Evolutionary conservation across 2,888 invertebrate species (phyloP).

Genomic region (Diploptera punctata): DNA sequence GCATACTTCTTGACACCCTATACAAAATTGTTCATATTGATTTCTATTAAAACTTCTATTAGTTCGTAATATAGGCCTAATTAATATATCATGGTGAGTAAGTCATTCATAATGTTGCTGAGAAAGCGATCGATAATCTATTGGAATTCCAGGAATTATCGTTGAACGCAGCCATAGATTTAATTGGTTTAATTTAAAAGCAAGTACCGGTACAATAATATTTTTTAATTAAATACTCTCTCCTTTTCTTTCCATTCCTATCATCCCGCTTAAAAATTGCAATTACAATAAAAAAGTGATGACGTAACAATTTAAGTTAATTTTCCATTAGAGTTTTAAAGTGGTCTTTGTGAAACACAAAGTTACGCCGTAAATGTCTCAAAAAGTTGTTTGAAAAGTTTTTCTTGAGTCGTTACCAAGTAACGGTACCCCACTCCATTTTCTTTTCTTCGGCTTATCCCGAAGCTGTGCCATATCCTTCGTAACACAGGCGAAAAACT

Average conservation of each 20-base stretch:
- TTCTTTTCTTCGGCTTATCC: neutral
- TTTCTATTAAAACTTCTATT: no score
- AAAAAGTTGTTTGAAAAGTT: slow-evolving; percentile 22
- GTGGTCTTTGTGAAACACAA: slow-evolving; percentile 27
- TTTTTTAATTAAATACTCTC: slow-evolving; percentile 18
- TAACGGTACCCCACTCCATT: neutral
- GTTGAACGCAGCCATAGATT: neutral
- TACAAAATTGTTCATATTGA: no score
- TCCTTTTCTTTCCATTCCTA: neutral
- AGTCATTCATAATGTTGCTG: neutral
- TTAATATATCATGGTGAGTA: neutral
- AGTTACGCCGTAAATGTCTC: slow-evolving; percentile 29
- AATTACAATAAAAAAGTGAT: slow-evolving; percentile 33
- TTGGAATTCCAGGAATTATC: no score
- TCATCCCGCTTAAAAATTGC: neutral
- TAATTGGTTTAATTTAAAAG: slow-evolving; percentile 15
- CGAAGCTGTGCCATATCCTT: neutral
- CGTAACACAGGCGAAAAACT: neutral
- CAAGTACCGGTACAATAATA: slow-evolving; percentile 16
- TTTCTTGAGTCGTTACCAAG: slow-evolving; percentile 18
- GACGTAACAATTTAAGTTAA: slow-evolving; percentile 35
- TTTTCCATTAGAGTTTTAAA: slow-evolving; percentile 31
- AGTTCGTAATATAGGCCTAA: neutral
- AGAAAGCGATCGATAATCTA: no score
- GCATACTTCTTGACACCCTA: no score